Percentiles rank a stretch among this genome's conserved stretches.
Conservation (phyloP, 2,797 vertebrate genomes). For the Vultur gryphus region DNA sequence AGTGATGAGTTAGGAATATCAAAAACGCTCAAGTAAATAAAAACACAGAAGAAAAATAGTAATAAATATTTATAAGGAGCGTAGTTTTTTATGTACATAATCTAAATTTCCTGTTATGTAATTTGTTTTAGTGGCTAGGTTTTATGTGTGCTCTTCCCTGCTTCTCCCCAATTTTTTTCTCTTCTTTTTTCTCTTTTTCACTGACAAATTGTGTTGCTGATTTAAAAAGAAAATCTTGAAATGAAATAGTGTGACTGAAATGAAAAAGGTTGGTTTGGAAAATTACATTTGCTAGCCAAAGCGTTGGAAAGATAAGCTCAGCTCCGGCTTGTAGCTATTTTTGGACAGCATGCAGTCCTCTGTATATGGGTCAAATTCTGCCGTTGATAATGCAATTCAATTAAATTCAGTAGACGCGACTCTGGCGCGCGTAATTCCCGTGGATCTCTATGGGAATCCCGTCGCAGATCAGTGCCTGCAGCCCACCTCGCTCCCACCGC, state of each 20-base stretch:
- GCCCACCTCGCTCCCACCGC: not conserved
- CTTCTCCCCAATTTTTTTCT: not conserved
- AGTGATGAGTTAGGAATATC: not conserved
- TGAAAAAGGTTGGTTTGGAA: not conserved
- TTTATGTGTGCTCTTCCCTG: not conserved
- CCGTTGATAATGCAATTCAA: not conserved
- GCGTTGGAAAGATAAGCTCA: not conserved
- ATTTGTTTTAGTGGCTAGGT: not conserved
- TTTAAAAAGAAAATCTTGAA: not conserved
- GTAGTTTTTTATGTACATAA: not conserved
- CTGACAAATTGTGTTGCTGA: not conserved
- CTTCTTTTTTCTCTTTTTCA: not conserved
- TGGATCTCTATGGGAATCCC: not conserved
- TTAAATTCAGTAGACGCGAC: not conserved
- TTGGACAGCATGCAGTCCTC: not conserved
- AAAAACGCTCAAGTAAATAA: not conserved
- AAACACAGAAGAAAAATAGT: not conserved
- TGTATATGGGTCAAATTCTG: not conserved
- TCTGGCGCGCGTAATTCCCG: not conserved
- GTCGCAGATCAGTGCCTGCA: not conserved
- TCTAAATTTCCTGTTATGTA: not conserved
- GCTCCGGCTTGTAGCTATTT: not conserved
- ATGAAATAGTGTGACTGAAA: not conserved
- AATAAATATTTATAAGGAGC: constrained; percentile 34
- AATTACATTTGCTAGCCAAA: not conserved